Conservation (phyloP, 2,797 vertebrate species). For the Podarcis siculus region DNA sequence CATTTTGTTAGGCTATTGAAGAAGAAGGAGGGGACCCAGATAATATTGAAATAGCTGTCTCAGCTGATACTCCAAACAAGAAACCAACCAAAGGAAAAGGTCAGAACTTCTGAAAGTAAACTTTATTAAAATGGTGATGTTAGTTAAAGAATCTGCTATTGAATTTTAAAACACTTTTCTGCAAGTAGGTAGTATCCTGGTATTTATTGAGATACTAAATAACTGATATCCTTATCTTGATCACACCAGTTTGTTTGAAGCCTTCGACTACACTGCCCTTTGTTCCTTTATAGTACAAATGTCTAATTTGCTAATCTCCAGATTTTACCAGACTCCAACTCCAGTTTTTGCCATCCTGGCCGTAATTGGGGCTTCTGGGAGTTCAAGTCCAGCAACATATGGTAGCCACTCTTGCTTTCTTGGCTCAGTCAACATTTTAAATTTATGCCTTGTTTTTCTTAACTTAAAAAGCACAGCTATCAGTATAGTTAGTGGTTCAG, state of each 20-base stretch:
- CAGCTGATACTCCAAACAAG: conserved; percentile 83
- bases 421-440: neutral
- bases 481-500: neutral
- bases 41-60: conserved; percentile 86
- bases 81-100: conserved; percentile 93
- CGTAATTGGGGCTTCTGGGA: neutral
- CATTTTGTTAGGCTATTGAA: conserved; percentile 87
- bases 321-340: neutral
- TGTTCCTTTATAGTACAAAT: neutral
- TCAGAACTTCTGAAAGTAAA: conserved; percentile 60
- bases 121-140: too few species aligned
- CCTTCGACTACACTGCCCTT: neutral
- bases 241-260: neutral
- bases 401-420: neutral
- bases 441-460: neutral
- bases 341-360: too few species aligned
- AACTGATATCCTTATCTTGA: neutral
- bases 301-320: neutral
- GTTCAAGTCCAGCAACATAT: too few species aligned
- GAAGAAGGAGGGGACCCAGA: conserved; percentile 95
- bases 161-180: neutral
- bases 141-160: neutral
- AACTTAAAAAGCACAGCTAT: neutral
- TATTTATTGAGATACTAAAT: neutral
- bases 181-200: too few species aligned